These are phyloP conservation scores for Typhlichthys subterraneus DNA, from an alignment of 2,797 vertebrate genomes.

Conservation along the genomic window DNA sequence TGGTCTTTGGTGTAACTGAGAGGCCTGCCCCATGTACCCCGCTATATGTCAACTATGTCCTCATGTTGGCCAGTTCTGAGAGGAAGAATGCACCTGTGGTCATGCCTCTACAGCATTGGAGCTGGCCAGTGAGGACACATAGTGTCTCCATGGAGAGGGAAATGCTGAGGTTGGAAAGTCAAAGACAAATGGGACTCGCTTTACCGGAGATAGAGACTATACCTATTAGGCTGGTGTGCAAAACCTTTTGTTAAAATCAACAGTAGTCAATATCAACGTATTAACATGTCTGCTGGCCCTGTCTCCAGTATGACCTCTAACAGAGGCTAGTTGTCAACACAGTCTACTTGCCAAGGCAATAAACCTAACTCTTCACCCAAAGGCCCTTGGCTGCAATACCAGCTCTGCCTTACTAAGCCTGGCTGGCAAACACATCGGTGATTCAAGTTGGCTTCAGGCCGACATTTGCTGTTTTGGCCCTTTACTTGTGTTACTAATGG, in stretches of 20 bases:
- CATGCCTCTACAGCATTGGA: conserved; percentile 59
- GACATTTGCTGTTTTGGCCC: conserved; percentile 62
- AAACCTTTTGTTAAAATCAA: conserved; percentile 3
- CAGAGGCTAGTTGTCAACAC: conserved; percentile 75
- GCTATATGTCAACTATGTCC: conserved; percentile 76
- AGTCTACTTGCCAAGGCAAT: conserved; percentile 70
- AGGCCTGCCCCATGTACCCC: conserved; percentile 70
- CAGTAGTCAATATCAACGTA: conserved; percentile 29
- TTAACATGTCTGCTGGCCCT: conserved; percentile 30
- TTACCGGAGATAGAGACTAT: conserved; percentile 27
- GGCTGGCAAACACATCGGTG: conserved; percentile 52
- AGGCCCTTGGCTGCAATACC: conserved; percentile 71
- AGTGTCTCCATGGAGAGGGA: conserved; percentile 53
- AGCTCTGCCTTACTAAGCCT: conserved; percentile 53
- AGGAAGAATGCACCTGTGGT: conserved; percentile 72
- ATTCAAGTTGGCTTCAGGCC: conserved; percentile 58
- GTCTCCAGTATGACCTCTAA: conserved; percentile 70
- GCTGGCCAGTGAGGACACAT: conserved; percentile 55
- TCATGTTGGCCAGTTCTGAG: conserved; percentile 70
- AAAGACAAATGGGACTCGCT: conserved; percentile 45
- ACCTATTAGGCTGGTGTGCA: conserved; percentile 5
- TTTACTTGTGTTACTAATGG: conserved; percentile 44
- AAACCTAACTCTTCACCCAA: conserved; percentile 76
- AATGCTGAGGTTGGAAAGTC: conserved; percentile 61
- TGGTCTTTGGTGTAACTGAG: conserved; percentile 80